Conservation (phyloP, 2,113 vertebrate genomes). For the Hyperopisus bebe region DNA sequence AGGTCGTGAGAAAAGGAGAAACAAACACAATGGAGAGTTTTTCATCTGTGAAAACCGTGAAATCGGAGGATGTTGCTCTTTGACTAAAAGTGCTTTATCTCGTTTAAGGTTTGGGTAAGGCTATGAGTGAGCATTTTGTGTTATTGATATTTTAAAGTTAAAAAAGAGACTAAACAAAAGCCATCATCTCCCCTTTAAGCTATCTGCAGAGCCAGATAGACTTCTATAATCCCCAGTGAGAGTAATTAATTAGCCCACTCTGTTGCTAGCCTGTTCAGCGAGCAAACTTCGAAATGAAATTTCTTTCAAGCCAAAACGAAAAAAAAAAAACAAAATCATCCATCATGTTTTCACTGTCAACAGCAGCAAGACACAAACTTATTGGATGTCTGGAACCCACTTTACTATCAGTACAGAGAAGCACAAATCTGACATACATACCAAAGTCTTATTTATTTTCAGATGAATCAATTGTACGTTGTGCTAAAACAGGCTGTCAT, state of each 20-base stretch:
- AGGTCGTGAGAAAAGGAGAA: background rate
- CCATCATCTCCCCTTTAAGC: conserved; percentile 42
- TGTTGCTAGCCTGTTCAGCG: conserved; percentile 7
- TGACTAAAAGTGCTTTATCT: conserved; percentile 36
- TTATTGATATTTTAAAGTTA: conserved; percentile 51
- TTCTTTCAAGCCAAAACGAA: background rate
- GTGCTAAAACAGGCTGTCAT: background rate
- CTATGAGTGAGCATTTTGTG: conserved; percentile 35
- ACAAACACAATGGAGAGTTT: background rate
- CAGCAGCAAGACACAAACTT: background rate
- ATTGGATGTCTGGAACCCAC: background rate
- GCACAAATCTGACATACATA: background rate
- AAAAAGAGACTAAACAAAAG: conserved; percentile 40
- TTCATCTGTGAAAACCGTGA: background rate
- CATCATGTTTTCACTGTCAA: conserved; percentile 11
- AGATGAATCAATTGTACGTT: background rate
- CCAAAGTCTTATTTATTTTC: conserved; percentile 7
- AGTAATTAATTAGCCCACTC: conserved; percentile 57
- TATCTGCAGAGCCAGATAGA: conserved; percentile 47
- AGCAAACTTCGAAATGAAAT: background rate
- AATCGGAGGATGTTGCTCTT: background rate
- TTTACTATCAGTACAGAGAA: background rate
- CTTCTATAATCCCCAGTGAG: conserved; percentile 56
- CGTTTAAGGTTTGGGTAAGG: conserved; percentile 49
- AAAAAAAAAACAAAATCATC: background rate